Conservation (phyloP, 2,113 vertebrate species). For the Dasyornis broadbenti region DNA sequence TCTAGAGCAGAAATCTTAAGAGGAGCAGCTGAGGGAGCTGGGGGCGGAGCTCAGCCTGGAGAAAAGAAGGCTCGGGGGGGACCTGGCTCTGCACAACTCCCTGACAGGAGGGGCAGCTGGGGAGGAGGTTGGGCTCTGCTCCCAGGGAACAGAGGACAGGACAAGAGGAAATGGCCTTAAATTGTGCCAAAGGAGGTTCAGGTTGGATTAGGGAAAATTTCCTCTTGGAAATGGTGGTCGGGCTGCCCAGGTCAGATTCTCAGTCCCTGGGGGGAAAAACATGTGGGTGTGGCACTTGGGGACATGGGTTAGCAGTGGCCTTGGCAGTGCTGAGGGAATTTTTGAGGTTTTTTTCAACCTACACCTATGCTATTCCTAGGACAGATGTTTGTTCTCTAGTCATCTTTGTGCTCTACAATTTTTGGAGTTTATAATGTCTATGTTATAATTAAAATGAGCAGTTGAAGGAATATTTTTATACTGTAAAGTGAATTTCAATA, state of each 20-base stretch:
- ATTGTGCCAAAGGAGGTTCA: background rate
- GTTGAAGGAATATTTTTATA: background rate
- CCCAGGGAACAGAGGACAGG: background rate
- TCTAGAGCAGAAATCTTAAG: background rate
- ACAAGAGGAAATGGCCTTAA: fast-evolving
- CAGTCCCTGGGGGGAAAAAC: background rate
- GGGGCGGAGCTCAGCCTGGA: background rate
- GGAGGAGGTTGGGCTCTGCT: background rate
- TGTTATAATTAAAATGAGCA: background rate
- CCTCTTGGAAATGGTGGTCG: background rate
- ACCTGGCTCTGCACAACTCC: background rate
- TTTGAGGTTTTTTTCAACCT: background rate
- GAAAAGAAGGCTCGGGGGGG: background rate
- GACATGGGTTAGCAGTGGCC: background rate
- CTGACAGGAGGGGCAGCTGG: background rate
- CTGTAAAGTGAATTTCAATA: background rate
- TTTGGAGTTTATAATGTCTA: background rate
- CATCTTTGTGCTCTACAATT: background rate
- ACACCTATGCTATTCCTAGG: background rate
- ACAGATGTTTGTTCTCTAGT: background rate
- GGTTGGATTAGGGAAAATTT: background rate
- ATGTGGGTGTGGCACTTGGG: background rate
- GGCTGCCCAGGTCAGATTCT: background rate
- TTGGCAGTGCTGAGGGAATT: background rate
- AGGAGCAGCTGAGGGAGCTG: background rate